phyloP scores from a whole-genome alignment of 2,113 vertebrate genomes.

The Hypanus sabinus region DNA sequence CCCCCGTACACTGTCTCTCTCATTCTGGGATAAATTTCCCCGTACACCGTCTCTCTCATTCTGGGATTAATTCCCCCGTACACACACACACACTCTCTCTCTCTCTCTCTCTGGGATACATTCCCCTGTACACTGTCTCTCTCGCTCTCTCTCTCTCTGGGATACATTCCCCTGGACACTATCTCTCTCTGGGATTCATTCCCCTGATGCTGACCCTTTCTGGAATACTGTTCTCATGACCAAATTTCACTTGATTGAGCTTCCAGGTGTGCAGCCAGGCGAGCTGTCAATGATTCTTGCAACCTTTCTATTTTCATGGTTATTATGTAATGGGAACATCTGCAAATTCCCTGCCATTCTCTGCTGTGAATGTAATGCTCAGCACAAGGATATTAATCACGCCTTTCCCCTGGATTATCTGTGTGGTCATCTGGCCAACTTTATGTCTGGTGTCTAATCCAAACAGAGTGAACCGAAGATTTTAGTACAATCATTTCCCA shows the following conservation, averaged over 20 bases:
- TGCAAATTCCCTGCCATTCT: not conserved
- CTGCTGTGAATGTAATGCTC: not conserved
- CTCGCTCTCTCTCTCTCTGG: too few relatives aligned
- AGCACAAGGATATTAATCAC: not conserved
- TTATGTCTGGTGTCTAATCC: not conserved
- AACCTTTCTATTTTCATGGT: not conserved
- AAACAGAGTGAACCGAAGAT: not conserved
- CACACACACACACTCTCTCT: too few relatives aligned
- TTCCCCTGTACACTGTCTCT: too few relatives aligned
- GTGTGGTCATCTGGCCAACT: too few relatives aligned
- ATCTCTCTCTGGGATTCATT: not conserved
- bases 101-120: too few relatives aligned
- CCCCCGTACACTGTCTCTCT: not conserved
- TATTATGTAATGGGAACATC: not conserved
- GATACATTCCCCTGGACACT: not conserved
- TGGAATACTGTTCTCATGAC: not conserved
- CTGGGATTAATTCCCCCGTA: too few relatives aligned
- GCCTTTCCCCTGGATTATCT: not conserved
- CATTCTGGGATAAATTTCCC: not conserved
- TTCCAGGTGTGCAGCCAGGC: not conserved
- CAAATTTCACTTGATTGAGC: not conserved
- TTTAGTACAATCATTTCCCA: not conserved
- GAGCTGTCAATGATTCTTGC: not conserved
- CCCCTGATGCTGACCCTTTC: not conserved
- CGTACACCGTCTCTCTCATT: not conserved